Evolutionary conservation across 2,888 invertebrate genomes (phyloP).

Genomic region (Trachelus tabidus): DNA sequence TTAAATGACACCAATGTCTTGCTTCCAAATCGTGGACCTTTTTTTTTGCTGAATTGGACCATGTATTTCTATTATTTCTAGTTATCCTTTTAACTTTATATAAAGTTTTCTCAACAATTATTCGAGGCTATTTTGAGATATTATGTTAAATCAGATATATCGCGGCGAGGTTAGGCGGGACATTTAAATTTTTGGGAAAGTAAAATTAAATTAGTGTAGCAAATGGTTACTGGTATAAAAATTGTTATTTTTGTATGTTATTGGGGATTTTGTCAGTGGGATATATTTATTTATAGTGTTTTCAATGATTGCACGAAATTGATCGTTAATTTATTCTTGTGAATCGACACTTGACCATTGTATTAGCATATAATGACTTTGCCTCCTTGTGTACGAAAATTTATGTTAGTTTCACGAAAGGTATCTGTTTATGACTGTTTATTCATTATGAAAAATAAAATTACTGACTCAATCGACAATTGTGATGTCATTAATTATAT

Average conservation of each 20-base stretch:
- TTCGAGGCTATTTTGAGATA: not conserved
- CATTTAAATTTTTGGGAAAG: slow-evolving; percentile 13
- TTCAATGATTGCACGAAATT: slow-evolving; percentile 46
- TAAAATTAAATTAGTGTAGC: slow-evolving; percentile 9
- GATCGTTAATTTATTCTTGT: slow-evolving; percentile 43
- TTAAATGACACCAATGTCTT: not conserved
- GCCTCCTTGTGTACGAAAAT: slow-evolving; percentile 21
- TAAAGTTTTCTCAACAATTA: not conserved
- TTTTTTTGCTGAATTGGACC: not conserved
- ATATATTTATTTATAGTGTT: not conserved
- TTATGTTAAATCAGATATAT: not conserved
- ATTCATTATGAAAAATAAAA: not conserved
- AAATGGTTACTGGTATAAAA: not conserved
- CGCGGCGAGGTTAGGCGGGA: slow-evolving; percentile 38
- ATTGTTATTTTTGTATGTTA: not conserved
- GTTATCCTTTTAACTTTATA: not conserved
- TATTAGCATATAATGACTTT: slow-evolving; percentile 54
- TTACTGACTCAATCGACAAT: not conserved
- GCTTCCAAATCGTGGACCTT: not conserved
- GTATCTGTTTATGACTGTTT: not conserved
- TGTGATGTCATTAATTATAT: not conserved
- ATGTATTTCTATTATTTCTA: not conserved
- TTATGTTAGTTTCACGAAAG: slow-evolving; percentile 12
- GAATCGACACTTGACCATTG: slow-evolving; percentile 33
- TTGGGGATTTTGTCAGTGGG: not conserved